Evolutionary conservation across 1,140 invertebrate genomes (phyloP).

Genomic region (Temnothorax nylanderi): DNA sequence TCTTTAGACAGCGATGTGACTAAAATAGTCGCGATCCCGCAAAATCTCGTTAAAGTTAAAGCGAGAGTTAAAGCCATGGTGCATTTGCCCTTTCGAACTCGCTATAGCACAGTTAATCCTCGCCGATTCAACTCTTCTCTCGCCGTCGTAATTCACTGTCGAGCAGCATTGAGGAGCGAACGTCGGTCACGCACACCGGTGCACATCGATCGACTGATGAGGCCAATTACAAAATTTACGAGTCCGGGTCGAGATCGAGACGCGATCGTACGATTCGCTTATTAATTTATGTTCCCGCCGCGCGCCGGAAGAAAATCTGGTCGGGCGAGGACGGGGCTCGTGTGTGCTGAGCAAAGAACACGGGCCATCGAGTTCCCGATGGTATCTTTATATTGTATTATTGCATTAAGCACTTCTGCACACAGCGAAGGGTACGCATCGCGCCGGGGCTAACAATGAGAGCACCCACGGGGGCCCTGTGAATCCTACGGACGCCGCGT

Average conservation of each 20-base stretch:
- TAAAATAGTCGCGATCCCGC: slow-evolving; percentile 1
- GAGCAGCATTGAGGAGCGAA: not conserved
- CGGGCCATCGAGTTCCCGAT: slow-evolving; percentile 74
- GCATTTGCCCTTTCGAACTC: slow-evolving; percentile 22
- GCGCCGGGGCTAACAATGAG: slow-evolving; percentile 65
- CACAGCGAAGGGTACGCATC: slow-evolving; percentile 76
- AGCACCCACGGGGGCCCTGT: slow-evolving; percentile 68
- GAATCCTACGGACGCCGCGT: slow-evolving; percentile 54
- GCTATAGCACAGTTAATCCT: slow-evolving; percentile 13
- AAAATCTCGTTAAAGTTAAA: slow-evolving; percentile 41
- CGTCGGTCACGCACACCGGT: slow-evolving; percentile 2
- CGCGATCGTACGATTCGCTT: slow-evolving; percentile 30
- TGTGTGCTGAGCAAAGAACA: slow-evolving; percentile 64
- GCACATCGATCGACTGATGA: slow-evolving; percentile 18
- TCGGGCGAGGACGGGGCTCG: slow-evolving; percentile 39
- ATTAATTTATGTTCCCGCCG: slow-evolving; percentile 71
- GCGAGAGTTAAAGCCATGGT: slow-evolving; percentile 34
- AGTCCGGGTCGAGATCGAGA: not conserved
- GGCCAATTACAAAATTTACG: slow-evolving; percentile 46
- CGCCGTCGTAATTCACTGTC: slow-evolving; percentile 3
- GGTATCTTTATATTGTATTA: slow-evolving; percentile 84
- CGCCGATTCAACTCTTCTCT: not conserved
- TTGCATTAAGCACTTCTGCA: slow-evolving; percentile 83
- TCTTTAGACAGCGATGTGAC: not conserved
- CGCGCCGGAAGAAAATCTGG: slow-evolving; percentile 50